phyloP scores from a whole-genome alignment of 1,140 invertebrate genomes.

The Frieseomelitta varia region DNA sequence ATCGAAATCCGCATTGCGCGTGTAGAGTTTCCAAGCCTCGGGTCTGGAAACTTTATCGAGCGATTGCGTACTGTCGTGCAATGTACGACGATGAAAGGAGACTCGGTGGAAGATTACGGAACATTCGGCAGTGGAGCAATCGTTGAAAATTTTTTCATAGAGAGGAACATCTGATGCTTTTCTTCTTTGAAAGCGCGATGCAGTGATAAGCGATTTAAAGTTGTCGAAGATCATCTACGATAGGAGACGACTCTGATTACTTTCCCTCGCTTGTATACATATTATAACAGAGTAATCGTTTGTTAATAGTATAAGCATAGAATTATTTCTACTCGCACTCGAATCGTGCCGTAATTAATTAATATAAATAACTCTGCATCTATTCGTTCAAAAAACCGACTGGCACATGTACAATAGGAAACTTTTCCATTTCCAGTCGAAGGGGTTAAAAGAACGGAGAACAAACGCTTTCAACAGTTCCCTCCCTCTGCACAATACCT shows the following conservation, averaged over 20 bases:
- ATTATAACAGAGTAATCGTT: background rate
- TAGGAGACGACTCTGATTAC: too few species aligned
- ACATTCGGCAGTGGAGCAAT: background rate
- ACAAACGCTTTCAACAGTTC: background rate
- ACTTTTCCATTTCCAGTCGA: background rate
- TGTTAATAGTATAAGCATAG: too few species aligned
- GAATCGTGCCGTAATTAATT: background rate
- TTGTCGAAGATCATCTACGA: too few species aligned
- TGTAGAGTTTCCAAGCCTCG: background rate
- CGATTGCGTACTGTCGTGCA: background rate
- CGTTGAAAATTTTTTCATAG: too few species aligned
- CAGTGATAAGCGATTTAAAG: too few species aligned
- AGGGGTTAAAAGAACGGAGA: background rate
- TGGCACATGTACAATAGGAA: background rate
- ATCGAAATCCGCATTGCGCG: conserved; percentile 5
- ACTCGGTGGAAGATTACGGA: background rate
- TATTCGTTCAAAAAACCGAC: background rate
- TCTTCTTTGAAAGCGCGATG: too few species aligned
- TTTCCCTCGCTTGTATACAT: background rate
- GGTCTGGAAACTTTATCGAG: background rate
- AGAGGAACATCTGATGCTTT: too few species aligned
- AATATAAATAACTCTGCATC: background rate
- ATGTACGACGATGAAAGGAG: background rate
- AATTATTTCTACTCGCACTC: background rate
- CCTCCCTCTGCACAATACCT: background rate